phyloP scores from a whole-genome alignment of 2,797 vertebrate species.

The Simalia tracyae region DNA sequence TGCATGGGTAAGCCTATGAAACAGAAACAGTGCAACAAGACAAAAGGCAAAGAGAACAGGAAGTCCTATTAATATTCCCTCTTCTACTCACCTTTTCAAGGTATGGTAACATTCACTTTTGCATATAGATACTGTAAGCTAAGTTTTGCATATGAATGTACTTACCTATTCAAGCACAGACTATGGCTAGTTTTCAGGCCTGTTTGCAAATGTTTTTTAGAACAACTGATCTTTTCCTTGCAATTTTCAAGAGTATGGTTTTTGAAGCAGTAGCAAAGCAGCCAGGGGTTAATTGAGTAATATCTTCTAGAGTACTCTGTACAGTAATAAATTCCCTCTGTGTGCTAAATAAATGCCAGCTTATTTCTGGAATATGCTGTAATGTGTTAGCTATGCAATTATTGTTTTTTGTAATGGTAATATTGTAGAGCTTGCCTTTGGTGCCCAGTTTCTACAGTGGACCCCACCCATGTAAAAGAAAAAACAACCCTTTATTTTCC shows the following conservation, averaged over 20 bases:
- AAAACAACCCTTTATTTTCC: neutral
- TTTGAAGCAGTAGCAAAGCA: neutral
- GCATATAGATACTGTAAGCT: neutral
- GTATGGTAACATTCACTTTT: neutral
- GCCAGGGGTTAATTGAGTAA: conserved; percentile 17
- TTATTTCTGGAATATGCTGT: conserved; percentile 29
- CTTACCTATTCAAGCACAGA: neutral
- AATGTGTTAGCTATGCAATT: conserved; percentile 23
- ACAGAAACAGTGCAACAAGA: neutral
- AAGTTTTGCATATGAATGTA: neutral
- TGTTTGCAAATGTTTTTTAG: neutral
- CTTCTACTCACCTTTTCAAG: neutral
- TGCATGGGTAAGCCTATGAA: neutral
- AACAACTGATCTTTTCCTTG: conserved; percentile 27
- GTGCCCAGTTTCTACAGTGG: neutral
- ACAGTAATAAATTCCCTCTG: neutral
- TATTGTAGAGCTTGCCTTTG: neutral
- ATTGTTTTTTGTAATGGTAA: neutral
- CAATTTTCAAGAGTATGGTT: conserved; percentile 24
- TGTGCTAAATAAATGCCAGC: conserved; percentile 31
- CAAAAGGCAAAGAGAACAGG: neutral
- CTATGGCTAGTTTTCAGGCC: neutral
- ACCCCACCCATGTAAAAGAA: neutral
- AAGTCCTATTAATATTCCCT: neutral
- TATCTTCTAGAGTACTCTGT: conserved; percentile 8